phyloP scores from a whole-genome alignment of 2,888 invertebrate genomes.

The Epinotia nisella region DNA sequence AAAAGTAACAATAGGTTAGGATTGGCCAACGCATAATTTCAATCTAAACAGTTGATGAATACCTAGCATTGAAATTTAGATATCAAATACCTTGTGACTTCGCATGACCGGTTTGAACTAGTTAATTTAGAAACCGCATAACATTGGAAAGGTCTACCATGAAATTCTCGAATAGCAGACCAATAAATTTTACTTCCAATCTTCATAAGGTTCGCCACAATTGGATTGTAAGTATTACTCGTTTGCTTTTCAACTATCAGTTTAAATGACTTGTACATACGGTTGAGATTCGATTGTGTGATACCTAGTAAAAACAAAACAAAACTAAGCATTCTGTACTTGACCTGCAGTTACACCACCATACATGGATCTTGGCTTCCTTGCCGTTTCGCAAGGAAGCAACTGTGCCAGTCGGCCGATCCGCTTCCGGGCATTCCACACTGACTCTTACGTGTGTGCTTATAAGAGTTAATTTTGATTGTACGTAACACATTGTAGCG shows the following conservation, averaged over 20 bases:
- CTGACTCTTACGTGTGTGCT: conserved; percentile 36
- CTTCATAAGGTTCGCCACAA: conserved; percentile 1
- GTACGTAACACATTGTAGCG: conserved; percentile 10
- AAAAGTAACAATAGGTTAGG: conserved; percentile 45
- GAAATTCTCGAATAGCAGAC: not conserved
- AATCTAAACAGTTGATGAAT: conserved; percentile 28
- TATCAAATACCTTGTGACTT: not conserved
- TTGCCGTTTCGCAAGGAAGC: conserved; percentile 63
- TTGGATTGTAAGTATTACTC: not conserved
- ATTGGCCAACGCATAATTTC: conserved; percentile 43
- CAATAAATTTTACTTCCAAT: not conserved
- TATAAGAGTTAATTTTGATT: conserved; percentile 48
- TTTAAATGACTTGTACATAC: not conserved
- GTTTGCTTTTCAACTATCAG: not conserved
- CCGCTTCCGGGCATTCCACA: conserved; percentile 48
- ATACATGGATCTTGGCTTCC: conserved; percentile 62
- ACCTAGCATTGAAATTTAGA: conserved; percentile 24
- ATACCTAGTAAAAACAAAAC: conserved; percentile 26
- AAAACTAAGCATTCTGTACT: conserved; percentile 46
- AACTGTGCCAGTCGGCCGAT: conserved; percentile 58
- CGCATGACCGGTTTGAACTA: not conserved
- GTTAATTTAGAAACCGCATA: conserved; percentile 2
- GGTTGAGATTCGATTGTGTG: conserved; percentile 6
- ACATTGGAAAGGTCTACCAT: not conserved
- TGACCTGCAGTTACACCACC: conserved; percentile 59